Conservation (phyloP, 2,113 vertebrate species). For the Platichthys flesus region DNA sequence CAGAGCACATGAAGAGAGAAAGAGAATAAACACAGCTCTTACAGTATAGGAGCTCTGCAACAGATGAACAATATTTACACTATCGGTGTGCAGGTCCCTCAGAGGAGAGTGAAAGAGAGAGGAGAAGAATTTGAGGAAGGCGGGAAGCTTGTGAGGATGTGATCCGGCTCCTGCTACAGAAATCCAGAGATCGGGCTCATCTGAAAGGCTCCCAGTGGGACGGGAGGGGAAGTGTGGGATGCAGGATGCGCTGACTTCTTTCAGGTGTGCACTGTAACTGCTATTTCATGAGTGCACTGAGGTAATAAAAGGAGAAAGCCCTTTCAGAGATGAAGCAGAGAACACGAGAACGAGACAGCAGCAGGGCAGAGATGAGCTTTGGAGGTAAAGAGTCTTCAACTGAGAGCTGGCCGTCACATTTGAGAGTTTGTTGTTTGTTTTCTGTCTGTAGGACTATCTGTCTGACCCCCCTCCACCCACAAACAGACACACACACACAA, state of each 20-base stretch:
- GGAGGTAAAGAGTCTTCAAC: conserved; percentile 34
- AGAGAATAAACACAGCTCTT: not conserved
- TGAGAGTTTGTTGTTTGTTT: conserved; percentile 27
- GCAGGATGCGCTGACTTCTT: not conserved
- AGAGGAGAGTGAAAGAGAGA: no score
- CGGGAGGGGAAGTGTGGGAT: conserved; percentile 18
- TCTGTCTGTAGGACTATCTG: conserved; percentile 28
- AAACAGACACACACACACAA: conserved; percentile 13
- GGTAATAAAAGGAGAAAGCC: conserved; percentile 11
- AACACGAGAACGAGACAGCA: not conserved
- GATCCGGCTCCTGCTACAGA: conserved; percentile 2
- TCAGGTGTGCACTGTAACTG: not conserved
- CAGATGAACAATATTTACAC: not conserved
- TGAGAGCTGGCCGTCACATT: conserved; percentile 23
- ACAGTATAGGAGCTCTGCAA: not conserved
- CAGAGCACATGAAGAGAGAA: not conserved
- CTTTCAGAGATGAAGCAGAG: conserved; percentile 7
- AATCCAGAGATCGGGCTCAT: conserved; percentile 5
- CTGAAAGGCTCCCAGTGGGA: conserved; percentile 35
- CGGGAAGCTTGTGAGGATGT: not conserved
- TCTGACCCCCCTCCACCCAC: conserved; percentile 14
- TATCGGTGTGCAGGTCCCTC: not conserved
- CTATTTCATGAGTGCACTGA: conserved; percentile 19
- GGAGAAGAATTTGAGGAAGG: no score
- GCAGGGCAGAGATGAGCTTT: conserved; percentile 25